Evolutionary conservation across 2,113 vertebrate genomes (phyloP).

Genomic region (Boleophthalmus pectinirostris): DNA sequence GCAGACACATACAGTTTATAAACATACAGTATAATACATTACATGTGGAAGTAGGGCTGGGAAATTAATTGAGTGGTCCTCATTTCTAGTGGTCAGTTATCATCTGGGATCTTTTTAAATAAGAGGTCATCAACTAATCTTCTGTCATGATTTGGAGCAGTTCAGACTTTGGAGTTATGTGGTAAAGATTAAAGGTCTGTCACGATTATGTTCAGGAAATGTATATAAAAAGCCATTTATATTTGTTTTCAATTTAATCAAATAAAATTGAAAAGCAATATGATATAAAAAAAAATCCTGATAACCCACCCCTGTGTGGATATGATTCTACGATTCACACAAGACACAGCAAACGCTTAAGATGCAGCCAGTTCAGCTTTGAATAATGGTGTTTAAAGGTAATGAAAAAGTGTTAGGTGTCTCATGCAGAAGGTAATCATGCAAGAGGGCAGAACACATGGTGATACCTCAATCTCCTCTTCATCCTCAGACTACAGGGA

Average conservation of each 20-base stretch:
- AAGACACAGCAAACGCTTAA: constrained; percentile 11
- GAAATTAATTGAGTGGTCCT: background rate
- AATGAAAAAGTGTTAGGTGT: constrained; percentile 11
- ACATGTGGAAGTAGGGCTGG: too few species aligned
- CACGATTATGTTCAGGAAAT: too few species aligned
- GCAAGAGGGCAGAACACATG: constrained; percentile 24
- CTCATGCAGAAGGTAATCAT: constrained; percentile 42
- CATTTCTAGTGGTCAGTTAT: too few species aligned
- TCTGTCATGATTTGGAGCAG: too few species aligned
- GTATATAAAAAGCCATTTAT: too few species aligned
- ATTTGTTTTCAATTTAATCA: too few species aligned
- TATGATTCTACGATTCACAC: constrained; percentile 7
- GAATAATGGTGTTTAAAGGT: constrained; percentile 12
- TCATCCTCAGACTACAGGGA: constrained; percentile 89
- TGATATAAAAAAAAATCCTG: too few species aligned
- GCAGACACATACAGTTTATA: background rate
- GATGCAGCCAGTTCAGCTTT: constrained; percentile 2
- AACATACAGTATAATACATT: background rate
- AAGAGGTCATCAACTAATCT: too few species aligned
- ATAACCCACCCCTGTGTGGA: background rate
- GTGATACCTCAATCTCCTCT: constrained; percentile 84
- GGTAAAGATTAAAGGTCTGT: too few species aligned
- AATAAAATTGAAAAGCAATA: too few species aligned
- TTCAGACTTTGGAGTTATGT: too few species aligned
- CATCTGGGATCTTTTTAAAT: too few species aligned